Evolutionary conservation across 2,888 invertebrate species (phyloP), one percentile per base, ranked within the genome.

Genomic region (Chloromyia formosa): DNA sequence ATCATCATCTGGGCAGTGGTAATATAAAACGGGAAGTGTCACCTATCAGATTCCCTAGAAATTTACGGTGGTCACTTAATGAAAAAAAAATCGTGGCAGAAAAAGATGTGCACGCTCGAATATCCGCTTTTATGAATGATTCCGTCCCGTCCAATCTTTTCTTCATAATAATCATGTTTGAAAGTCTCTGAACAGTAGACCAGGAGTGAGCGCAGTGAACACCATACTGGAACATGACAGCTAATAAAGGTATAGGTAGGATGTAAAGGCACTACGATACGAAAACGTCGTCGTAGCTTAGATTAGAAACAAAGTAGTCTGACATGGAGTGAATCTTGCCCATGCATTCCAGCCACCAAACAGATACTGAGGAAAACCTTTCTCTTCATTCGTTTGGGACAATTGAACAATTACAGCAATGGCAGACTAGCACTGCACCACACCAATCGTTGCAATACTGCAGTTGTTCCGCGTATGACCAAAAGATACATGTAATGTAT

Each of bases 31-130:
- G 69, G 69, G 69, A 69, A 69, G 56, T 45, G 14, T 69, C 27
- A 56, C 69, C 56, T 54, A 54, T 69, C 69, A 69, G 54, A 69
- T 54, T 69, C 69, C 53, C 54, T 56, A 69, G 69, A 69, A 69
- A 54, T 69, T 56, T 54, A 18, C 66, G 66, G 66, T 66, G 66
- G 66, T 23, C 66, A 66, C 35, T 66, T 18, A 9, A 22, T 66
- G 49, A 45, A 66, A 42, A 62, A 62, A n/a, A 62, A 62, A 35
- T 20, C 35, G 66, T 66, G 49, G 35, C 66, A 18, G 10, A 18
- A 45, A 16, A 45, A 35, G 22, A 66, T 66, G 66, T 49, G 45
- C 66, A 35, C 27, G 49, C 23, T 49, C 45, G 35, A 49, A 66
- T 49, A 66, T 66, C 49, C 66, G n/a, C 35, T 66, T 23, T 49